Evolutionary conservation across 1,140 invertebrate genomes (phyloP), one percentile per base, ranked within the genome.

Genomic region (Dermatophagoides farinae): DNA sequence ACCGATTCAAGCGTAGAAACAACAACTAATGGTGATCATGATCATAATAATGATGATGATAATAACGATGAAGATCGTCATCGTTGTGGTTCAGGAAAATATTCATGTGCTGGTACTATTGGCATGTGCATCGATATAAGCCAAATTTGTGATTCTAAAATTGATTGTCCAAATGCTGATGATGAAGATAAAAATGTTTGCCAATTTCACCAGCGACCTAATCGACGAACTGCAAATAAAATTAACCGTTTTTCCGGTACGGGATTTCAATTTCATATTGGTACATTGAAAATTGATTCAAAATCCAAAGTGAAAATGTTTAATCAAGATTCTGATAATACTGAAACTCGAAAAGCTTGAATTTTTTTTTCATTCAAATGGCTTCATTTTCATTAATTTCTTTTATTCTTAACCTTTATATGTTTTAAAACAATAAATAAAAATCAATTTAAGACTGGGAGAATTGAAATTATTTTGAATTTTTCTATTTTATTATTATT

Each of bases 301-400:
- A 38, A 14, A n/a, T 44, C 57, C 4, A 22, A 58, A 10, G 40
- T 49, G 6, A 49, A 58, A 49, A 4, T 47, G 25, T 58, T 44
- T 20, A 49, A 58, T 23, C 57, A 58, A 38, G n/a, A 44, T 23
- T 58, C 57, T 2, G 57, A 58, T 23, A 54, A 54, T 54, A 50
- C 10, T 44, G 43, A 44, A 44, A 44, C 14, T 44, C 43, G 18
- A 44, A 2, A 10, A 44, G 18, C 14, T 44, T 31, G 31, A 31
- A 31, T 31, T 31, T 31, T 31, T 31, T 31, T 4, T 31, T 31
- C 31, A 5, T n/a, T n/a, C 43, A 44, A 44, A 44, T 44, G 43
- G 10, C 10, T 31, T 31, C 8, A 31, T 4, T 31, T 2, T 2
- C 31, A 31, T 31, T 31, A 8, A 31, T 31, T 31, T 8, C 2